Evolutionary conservation across 2,888 invertebrate species (phyloP).

Genomic region (Boloria selene): DNA sequence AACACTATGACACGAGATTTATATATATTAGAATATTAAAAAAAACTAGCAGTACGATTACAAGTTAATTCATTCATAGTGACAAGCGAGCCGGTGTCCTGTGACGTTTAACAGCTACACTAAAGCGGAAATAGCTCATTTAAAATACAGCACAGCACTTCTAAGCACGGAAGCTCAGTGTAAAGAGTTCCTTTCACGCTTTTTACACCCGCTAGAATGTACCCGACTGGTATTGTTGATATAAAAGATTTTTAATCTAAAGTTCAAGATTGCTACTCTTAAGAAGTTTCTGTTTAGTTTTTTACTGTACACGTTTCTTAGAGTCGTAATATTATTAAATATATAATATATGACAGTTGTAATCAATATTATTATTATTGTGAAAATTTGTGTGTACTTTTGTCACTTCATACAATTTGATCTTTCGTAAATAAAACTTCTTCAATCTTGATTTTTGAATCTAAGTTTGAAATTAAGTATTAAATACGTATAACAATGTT

Average conservation of each 20-base stretch:
- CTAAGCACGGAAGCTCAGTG: conserved; percentile 58
- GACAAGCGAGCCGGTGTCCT: conserved; percentile 45
- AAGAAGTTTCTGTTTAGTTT: conserved; percentile 30
- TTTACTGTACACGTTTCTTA: neutral
- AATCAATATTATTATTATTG: too few species aligned
- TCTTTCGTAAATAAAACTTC: too few species aligned
- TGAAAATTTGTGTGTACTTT: neutral
- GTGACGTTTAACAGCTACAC: conserved; percentile 58
- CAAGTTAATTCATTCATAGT: conserved; percentile 28
- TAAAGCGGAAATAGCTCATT: conserved; percentile 68
- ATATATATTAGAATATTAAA: too few species aligned
- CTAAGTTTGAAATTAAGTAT: too few species aligned
- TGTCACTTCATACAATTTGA: neutral
- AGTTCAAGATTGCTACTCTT: conserved; percentile 21
- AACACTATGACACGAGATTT: too few species aligned
- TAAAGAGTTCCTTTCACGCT: conserved; percentile 54
- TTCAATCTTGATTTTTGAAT: too few species aligned
- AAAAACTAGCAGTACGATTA: neutral
- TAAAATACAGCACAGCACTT: conserved; percentile 64
- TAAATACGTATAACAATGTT: too few species aligned
- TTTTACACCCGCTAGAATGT: conserved; percentile 51
- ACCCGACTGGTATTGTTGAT: conserved; percentile 29
- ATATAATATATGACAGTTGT: too few species aligned
- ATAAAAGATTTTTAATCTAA: conserved; percentile 28
- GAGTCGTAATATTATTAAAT: too few species aligned